Percentiles rank a stretch among this genome's conserved stretches.
Conservation (phyloP, 2,113 vertebrate species). For the Periophthalmodon schlosseri region DNA sequence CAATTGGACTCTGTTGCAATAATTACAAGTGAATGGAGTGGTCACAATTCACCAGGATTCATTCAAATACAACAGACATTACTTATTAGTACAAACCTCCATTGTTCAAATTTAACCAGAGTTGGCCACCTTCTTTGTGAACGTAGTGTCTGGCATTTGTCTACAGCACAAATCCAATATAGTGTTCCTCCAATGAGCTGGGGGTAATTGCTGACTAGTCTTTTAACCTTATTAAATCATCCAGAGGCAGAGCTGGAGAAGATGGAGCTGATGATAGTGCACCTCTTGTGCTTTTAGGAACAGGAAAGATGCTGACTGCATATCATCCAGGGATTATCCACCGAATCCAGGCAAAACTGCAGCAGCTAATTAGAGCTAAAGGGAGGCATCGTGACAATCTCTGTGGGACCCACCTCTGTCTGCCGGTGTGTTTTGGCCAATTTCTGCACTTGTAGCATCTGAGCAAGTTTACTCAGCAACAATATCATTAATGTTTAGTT, state of each 20-base stretch:
- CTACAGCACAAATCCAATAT: constrained; percentile 72
- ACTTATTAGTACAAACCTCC: background rate
- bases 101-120: constrained; percentile 12
- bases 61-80: background rate
- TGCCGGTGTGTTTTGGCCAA: constrained; percentile 6
- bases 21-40: no score
- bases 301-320: constrained; percentile 73
- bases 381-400: constrained; percentile 60
- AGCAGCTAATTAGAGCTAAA: constrained; percentile 67
- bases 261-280: constrained; percentile 75
- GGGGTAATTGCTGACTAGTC: constrained; percentile 81
- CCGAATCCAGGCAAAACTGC: constrained; percentile 68
- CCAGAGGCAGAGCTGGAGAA: constrained; percentile 67
- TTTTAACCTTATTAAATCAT: constrained; percentile 82
- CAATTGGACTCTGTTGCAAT: no score
- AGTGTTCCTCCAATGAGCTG: constrained; percentile 68
- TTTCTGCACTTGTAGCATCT: constrained; percentile 31
- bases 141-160: constrained; percentile 71
- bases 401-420: constrained; percentile 54
- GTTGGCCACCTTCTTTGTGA: constrained; percentile 51
- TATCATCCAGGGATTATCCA: constrained; percentile 67
- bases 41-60: background rate
- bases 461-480: constrained; percentile 50
- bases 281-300: constrained; percentile 70
- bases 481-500: constrained; percentile 41